These are phyloP conservation scores for Alca torda DNA, from an alignment of 2,797 vertebrate species.

Conservation along the genomic window DNA sequence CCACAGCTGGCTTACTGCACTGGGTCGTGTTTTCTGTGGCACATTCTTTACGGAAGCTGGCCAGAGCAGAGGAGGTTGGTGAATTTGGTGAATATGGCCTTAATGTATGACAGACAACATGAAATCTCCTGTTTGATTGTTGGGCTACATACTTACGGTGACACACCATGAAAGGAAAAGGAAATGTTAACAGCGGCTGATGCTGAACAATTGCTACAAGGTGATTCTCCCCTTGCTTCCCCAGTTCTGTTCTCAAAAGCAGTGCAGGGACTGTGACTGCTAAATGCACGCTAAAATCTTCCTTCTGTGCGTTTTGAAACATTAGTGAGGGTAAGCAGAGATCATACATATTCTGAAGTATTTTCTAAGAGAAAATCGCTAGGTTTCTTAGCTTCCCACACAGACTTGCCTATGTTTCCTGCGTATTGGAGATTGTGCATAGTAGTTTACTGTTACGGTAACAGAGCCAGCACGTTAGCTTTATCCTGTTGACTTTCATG, in stretches of 20 bases:
- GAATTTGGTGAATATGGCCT: not conserved
- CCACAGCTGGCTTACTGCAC: slow-evolving; percentile 10
- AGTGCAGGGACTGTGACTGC: not conserved
- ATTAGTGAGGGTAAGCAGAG: not conserved
- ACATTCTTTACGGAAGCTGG: not conserved
- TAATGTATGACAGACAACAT: not conserved
- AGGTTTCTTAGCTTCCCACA: not conserved
- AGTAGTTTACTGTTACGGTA: not conserved
- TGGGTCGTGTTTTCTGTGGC: slow-evolving; percentile 2
- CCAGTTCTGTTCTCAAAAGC: not conserved
- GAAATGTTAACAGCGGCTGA: not conserved
- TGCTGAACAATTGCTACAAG: not conserved
- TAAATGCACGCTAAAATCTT: not conserved
- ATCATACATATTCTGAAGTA: not conserved
- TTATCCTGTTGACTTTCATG: not conserved
- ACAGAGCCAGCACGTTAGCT: not conserved
- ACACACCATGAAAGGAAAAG: not conserved
- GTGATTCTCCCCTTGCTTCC: not conserved
- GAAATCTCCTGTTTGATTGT: not conserved
- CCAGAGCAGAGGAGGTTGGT: not conserved
- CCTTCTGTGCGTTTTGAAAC: not conserved
- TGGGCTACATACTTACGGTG: not conserved
- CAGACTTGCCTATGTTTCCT: not conserved
- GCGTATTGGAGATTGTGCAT: not conserved
- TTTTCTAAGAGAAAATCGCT: not conserved